Evolutionary conservation across 2,113 vertebrate species (phyloP), one percentile per base, ranked within the genome.

Genomic region (Lepisosteus oculatus): DNA sequence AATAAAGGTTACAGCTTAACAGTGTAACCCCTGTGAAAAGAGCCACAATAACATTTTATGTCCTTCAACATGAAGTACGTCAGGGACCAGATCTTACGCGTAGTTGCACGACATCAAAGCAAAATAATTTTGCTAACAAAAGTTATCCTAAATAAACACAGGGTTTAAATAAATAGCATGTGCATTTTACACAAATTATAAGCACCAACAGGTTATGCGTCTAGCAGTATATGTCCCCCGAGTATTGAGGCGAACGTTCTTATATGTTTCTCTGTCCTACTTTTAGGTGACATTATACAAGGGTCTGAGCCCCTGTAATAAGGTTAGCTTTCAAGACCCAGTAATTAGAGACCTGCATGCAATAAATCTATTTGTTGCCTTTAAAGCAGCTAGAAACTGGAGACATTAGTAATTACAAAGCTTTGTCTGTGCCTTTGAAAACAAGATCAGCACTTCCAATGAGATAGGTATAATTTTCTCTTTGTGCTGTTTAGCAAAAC

Each of bases 291-390:
- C 47, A 51, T 9, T 51, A 51, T 5, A 9, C 47, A 5, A 51
- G 47, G 47, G 5, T 9, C 47, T 51, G 5, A 6, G 5, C 47
- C 47, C 47, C 5, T 51, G 47, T 51, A 51, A 6, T 51, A 51
- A 51, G 9, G 47, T 9, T 59, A n/a, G 51, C 7, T 9, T 17
- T 68, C 66, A 51, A 55, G 66, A 68, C 66, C 5, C 51, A 3
- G 15, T 68, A 68, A 68, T 55, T 41, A 68, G 6, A 11, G 51
- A 29, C 7, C 45, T 5, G 1, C 47, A 8, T 51, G 51, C 43
- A 55, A 68, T 68, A 55, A 68, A 68, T 68, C 66, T 68, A 55
- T 68, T 68, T 68, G 66, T 68, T 68, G 47, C 66, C 54, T 45
- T 41, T 54, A 68, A 54, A 51, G 45, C 47, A 68, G 3, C 47